Evolutionary conservation across 2,888 invertebrate species (phyloP).

Genomic region (Pterostichus madidus): DNA sequence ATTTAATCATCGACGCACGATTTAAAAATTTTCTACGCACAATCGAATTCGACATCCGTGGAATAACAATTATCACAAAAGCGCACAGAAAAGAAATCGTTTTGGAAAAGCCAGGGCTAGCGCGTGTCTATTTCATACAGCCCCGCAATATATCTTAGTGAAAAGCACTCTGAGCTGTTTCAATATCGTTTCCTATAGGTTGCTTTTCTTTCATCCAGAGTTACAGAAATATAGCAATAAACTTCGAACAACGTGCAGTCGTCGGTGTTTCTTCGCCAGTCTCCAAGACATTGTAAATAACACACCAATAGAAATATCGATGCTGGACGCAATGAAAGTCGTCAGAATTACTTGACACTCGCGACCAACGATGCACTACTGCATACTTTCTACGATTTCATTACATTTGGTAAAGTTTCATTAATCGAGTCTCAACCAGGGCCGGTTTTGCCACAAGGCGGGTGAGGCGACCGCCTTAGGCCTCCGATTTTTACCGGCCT

Average conservation of each 20-base stretch:
- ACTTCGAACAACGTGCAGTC: conserved; percentile 40
- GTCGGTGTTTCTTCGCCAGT: conserved; percentile 4
- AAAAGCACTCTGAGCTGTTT: conserved; percentile 58
- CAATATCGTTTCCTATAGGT: conserved; percentile 51
- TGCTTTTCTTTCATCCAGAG: conserved; percentile 46
- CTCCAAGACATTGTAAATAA: conserved; percentile 28
- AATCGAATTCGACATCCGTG: conserved; percentile 52
- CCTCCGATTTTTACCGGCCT: too few species aligned
- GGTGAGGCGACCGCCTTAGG: too few species aligned
- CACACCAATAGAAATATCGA: conserved; percentile 26
- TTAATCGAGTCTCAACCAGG: too few species aligned
- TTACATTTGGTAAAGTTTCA: too few species aligned
- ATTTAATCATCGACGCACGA: conserved; percentile 32
- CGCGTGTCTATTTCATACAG: conserved; percentile 55
- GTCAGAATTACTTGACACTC: neutral
- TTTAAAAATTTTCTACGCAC: conserved; percentile 52
- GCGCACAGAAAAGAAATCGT: conserved; percentile 42
- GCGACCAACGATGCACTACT: neutral
- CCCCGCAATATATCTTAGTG: conserved; percentile 53
- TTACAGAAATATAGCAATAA: conserved; percentile 58
- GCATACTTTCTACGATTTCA: neutral
- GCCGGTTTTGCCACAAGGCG: too few species aligned
- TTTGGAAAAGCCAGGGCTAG: conserved; percentile 21
- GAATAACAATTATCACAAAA: conserved; percentile 51
- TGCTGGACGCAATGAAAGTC: neutral